Evolutionary conservation across 2,113 vertebrate species (phyloP), one percentile per base, ranked within the genome.

Genomic region (Amphiprion ocellaris): DNA sequence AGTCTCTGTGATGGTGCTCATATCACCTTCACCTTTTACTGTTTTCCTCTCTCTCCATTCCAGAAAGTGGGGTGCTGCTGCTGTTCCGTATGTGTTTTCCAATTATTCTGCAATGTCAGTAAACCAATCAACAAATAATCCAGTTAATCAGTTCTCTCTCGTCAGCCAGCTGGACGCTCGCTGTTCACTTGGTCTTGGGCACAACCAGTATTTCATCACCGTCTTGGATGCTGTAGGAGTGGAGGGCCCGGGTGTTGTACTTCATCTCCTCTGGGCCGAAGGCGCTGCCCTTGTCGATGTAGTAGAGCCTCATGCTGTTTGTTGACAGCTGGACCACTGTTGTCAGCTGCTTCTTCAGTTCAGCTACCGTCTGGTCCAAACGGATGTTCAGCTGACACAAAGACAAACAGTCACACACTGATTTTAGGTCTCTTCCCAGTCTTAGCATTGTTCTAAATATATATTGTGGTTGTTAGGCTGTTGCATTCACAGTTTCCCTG

Each of bases 201-300:
- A 98, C 97, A 87, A 99, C 97, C 7, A 96, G 96, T 77, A 99
- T 95, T 93, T 97, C 96, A 65, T 98, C 97, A 14, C 98, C 97
- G 39, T 99, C 97, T 47, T 96, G 96, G 89, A 99, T 98, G 93
- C 96, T 97, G 44, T 98, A 99, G 15, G 96, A 99, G 81, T 99
- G 97, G 85, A 99, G 91, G 0, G 94, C 97, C 47, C 97, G 94
- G 0, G 96, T 95, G 91, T 95, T 97, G 92, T 97, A 98, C 78
- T 96, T 99, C 96, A 99, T 94, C 84, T 99, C 97, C 84, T 99
- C 98, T 0, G 97, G 97, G 19, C 98, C 97, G 2, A 98, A 99
- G 41, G 96, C 95, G 19, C 87, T 84, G 84, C 67, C 59, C 39
- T 97, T 97, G 93, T 98, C 96, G 33, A 99, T 95, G 94, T 99